These are phyloP conservation scores for Heliopora coerulea DNA, from an alignment of 92 coral and sea anemone species.

Conservation along the genomic window DNA sequence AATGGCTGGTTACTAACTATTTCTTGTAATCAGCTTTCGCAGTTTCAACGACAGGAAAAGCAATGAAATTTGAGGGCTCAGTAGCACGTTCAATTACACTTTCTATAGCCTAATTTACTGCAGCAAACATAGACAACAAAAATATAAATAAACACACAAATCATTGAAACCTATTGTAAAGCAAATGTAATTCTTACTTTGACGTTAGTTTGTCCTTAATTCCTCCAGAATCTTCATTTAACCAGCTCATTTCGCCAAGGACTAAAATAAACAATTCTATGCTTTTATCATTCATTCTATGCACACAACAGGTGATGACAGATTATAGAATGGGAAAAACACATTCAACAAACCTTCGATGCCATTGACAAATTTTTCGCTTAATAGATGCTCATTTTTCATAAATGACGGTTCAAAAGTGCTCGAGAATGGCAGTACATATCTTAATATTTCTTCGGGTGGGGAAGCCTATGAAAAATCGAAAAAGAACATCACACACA, in stretches of 20 bases:
- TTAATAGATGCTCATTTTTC: neutral
- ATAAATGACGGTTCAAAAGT: neutral
- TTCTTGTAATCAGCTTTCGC: too few relatives aligned
- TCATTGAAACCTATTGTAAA: too few relatives aligned
- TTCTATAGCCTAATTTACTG: too few relatives aligned
- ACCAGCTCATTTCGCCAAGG: neutral
- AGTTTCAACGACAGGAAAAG: too few relatives aligned
- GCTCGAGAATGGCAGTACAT: constrained; percentile 3
- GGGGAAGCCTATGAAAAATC: constrained; percentile 1
- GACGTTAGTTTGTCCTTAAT: constrained; percentile 1
- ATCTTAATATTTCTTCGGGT: constrained; percentile 2
- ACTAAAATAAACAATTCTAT: neutral
- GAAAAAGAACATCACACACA: too few relatives aligned
- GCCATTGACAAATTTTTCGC: constrained; percentile 4
- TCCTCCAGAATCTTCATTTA: neutral
- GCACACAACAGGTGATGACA: neutral
- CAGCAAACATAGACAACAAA: too few relatives aligned
- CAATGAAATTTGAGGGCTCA: too few relatives aligned
- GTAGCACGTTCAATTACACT: too few relatives aligned
- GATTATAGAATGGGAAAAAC: neutral
- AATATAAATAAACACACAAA: too few relatives aligned
- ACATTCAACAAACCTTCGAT: constrained; percentile 10
- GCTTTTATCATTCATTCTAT: neutral
- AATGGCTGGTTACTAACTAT: too few relatives aligned
- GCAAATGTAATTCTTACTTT: neutral